A percentile compares a stretch with the other conserved stretches of the same genome.
These are phyloP conservation scores for Oenanthe oenanthe DNA, from an alignment of 2,113 vertebrate species.

Conservation along the genomic window DNA sequence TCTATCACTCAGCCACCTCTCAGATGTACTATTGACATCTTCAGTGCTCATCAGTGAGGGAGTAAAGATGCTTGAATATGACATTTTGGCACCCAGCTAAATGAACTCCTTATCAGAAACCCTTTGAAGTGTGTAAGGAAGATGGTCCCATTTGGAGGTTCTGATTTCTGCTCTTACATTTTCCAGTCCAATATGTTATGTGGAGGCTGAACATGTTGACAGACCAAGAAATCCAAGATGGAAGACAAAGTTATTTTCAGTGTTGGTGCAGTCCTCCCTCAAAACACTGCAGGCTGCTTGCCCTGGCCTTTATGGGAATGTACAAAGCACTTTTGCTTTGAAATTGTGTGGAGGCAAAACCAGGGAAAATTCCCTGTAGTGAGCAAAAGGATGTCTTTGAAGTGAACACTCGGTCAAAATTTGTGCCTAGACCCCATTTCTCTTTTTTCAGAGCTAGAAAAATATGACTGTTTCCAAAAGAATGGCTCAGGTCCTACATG, in stretches of 20 bases:
- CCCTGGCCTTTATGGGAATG: background rate
- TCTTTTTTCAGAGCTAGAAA: background rate
- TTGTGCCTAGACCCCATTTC: background rate
- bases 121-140: background rate
- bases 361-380: background rate
- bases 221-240: background rate
- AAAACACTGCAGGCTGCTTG: background rate
- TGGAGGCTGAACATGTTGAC: background rate
- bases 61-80: background rate
- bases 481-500: background rate
- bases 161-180: background rate
- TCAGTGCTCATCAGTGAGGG: background rate
- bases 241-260: background rate
- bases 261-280: background rate
- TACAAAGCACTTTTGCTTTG: background rate
- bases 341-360: background rate
- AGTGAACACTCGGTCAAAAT: background rate
- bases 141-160: background rate
- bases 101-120: background rate
- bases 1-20: background rate
- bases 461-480: background rate
- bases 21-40: background rate
- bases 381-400: background rate
- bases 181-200: background rate
- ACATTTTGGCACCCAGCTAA: background rate